Conservation (phyloP, 2,888 invertebrate genomes). For the Crioceris asparagi region DNA sequence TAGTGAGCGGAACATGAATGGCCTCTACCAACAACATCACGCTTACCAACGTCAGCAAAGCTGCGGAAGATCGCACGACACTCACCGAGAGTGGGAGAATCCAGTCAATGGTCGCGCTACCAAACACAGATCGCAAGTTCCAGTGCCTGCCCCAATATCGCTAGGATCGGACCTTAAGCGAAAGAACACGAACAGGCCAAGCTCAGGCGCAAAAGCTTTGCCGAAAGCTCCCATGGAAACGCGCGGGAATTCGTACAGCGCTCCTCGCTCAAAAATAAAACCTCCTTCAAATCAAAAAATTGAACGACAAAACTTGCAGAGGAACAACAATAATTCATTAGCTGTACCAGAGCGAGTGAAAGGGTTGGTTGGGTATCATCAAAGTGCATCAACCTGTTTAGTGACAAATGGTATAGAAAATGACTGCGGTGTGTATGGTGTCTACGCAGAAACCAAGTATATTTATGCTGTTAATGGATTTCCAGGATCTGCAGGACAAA, state of each 20-base stretch:
- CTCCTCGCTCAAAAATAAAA: no score
- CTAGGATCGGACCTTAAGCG: slow-evolving; percentile 22
- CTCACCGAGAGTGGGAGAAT: slow-evolving; percentile 30
- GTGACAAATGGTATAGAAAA: slow-evolving; percentile 17
- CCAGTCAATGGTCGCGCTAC: slow-evolving; percentile 30
- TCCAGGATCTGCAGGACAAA: slow-evolving; percentile 43
- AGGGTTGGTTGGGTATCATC: slow-evolving; percentile 27
- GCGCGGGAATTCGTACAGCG: no score
- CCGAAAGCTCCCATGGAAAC: no score
- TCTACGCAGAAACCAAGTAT: slow-evolving; percentile 42
- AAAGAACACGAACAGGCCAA: no score
- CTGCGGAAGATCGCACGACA: slow-evolving; percentile 13
- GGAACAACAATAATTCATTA: neutral
- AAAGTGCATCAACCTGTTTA: slow-evolving; percentile 23
- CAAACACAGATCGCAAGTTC: slow-evolving; percentile 26
- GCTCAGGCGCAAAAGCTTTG: no score
- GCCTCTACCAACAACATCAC: slow-evolving; percentile 6
- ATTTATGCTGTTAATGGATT: slow-evolving; percentile 42
- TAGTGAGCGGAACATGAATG: slow-evolving; percentile 31
- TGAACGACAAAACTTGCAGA: no score
- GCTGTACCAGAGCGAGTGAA: slow-evolving; percentile 16
- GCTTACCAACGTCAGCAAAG: slow-evolving; percentile 15
- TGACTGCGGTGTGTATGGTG: slow-evolving; percentile 32
- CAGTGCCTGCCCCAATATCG: slow-evolving; percentile 32
- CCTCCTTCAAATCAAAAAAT: no score